Conservation (phyloP, 2,797 vertebrate species). For the Acipenser ruthenus region DNA sequence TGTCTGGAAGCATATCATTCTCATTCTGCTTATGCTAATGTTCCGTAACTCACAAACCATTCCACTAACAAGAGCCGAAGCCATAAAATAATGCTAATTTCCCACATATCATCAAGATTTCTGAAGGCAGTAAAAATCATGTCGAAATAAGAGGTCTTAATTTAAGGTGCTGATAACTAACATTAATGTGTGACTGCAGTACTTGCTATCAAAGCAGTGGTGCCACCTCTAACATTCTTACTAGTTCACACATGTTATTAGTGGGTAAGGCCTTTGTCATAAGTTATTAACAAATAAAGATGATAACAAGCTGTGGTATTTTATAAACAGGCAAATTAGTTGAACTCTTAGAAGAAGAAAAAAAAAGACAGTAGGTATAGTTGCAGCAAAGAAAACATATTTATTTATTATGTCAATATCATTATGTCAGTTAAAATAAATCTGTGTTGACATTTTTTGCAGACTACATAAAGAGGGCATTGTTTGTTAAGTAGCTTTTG, state of each 20-base stretch:
- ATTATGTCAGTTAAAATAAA: too few relatives aligned
- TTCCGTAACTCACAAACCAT: slow-evolving; percentile 20
- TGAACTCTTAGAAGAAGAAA: too few relatives aligned
- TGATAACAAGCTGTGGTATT: too few relatives aligned
- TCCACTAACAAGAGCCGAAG: slow-evolving; percentile 22
- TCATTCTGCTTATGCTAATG: slow-evolving; percentile 20
- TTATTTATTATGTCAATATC: too few relatives aligned
- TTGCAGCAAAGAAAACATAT: too few relatives aligned
- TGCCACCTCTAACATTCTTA: slow-evolving; percentile 29
- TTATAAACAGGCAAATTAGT: too few relatives aligned
- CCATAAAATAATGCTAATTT: slow-evolving; percentile 31
- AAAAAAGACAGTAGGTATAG: too few relatives aligned
- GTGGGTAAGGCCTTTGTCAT: slow-evolving; percentile 3
- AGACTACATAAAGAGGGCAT: slow-evolving; percentile 18
- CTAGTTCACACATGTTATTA: slow-evolving; percentile 14
- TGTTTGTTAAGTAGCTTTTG: slow-evolving; percentile 30
- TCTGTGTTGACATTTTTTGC: slow-evolving; percentile 10
- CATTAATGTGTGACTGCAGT: slow-evolving; percentile 36
- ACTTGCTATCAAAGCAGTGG: slow-evolving; percentile 27
- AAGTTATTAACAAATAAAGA: too few relatives aligned
- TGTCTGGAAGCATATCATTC: slow-evolving; percentile 15
- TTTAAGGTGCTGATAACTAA: slow-evolving; percentile 39
- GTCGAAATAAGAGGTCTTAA: slow-evolving; percentile 34
- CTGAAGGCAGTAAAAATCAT: slow-evolving; percentile 32
- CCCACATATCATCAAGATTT: slow-evolving; percentile 27